These are phyloP conservation scores for Gadus chalcogrammus DNA, from an alignment of 2,113 vertebrate species.

Conservation along the genomic window DNA sequence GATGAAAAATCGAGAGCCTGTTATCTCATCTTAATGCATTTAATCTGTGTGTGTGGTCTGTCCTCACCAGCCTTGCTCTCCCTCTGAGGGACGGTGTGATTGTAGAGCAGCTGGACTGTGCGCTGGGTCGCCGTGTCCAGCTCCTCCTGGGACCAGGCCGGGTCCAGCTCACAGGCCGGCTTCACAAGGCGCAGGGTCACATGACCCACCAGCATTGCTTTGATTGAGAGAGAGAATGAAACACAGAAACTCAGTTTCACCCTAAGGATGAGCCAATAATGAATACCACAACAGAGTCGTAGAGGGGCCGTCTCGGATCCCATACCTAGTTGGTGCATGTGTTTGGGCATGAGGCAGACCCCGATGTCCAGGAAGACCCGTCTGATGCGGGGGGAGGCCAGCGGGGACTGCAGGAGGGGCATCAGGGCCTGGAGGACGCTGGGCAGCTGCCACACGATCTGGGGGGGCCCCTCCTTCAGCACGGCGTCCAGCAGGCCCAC, in stretches of 20 bases:
- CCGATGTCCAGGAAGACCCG: conserved; percentile 82
- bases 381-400: conserved; percentile 85
- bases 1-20: too few species aligned
- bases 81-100: conserved; percentile 78
- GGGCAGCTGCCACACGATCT: conserved; percentile 86
- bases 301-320: not conserved
- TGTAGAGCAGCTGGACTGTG: conserved; percentile 79
- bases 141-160: conserved; percentile 90
- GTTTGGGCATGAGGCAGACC: conserved; percentile 82
- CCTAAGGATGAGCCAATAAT: not conserved
- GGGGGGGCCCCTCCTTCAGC: conserved; percentile 76
- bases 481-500: conserved; percentile 80
- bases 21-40: too few species aligned
- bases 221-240: not conserved
- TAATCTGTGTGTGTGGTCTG: too few species aligned
- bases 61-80: conserved; percentile 71
- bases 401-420: conserved; percentile 86
- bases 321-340: conserved; percentile 82
- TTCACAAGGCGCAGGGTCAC: conserved; percentile 91
- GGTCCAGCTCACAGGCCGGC: conserved; percentile 86
- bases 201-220: conserved; percentile 86
- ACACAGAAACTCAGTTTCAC: not conserved
- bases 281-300: not conserved
- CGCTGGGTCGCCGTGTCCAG: conserved; percentile 81
- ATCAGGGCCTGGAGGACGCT: conserved; percentile 79